These are phyloP conservation scores for Alfaro cultratus DNA, from an alignment of 2,797 vertebrate genomes.

Conservation along the genomic window DNA sequence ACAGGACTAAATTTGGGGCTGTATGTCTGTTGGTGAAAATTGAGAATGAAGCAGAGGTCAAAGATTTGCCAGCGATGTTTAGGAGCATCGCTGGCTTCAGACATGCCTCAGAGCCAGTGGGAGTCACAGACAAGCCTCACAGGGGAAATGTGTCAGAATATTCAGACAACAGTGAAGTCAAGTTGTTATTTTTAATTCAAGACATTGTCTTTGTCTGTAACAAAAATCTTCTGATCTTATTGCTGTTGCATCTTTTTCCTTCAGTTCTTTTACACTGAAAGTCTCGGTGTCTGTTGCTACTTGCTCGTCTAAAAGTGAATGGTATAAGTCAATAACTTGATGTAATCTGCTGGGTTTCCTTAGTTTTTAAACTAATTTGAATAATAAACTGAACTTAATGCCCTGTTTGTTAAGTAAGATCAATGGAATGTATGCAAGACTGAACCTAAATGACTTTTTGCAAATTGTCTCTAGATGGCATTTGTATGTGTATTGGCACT, in stretches of 20 bases:
- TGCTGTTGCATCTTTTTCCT: background rate
- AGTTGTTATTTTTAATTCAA: background rate
- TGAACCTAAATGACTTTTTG: too few relatives aligned
- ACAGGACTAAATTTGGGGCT: conserved; percentile 18
- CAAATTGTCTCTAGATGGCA: too few relatives aligned
- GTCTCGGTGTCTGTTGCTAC: background rate
- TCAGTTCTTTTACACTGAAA: background rate
- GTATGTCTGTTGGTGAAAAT: background rate
- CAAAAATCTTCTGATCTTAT: background rate
- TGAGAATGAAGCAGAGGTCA: background rate
- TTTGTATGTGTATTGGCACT: too few relatives aligned
- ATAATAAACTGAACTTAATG: background rate
- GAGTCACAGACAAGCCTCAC: background rate
- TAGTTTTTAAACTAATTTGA: background rate
- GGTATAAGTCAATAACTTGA: background rate
- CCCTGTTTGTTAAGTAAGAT: too few relatives aligned
- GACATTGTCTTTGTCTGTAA: background rate
- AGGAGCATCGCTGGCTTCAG: background rate
- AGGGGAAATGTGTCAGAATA: background rate
- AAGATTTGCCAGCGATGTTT: background rate
- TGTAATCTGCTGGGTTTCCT: background rate
- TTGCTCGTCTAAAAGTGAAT: background rate
- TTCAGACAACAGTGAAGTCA: background rate
- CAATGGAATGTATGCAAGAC: too few relatives aligned
- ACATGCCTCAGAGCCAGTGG: background rate